Evolutionary conservation across 2,888 invertebrate genomes (phyloP).

Genomic region (Trichacis sp.): DNA sequence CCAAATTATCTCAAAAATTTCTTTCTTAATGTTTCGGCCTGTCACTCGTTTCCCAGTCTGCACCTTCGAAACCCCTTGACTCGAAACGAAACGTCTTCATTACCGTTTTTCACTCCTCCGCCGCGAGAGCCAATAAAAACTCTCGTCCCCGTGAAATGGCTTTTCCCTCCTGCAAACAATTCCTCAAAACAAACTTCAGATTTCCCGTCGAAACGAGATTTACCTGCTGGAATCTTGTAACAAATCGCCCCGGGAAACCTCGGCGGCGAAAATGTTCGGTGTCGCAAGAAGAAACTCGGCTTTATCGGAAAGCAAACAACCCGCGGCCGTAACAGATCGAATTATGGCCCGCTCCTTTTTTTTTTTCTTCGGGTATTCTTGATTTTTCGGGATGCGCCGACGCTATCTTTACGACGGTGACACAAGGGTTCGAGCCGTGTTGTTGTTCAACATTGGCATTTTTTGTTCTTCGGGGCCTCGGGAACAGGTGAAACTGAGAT

Average conservation of each 20-base stretch:
- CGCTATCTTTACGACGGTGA: conserved; percentile 38
- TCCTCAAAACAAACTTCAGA: background rate
- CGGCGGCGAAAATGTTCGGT: background rate
- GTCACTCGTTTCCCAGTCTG: conserved; percentile 12
- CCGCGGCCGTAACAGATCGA: conserved; percentile 17
- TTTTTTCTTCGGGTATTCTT: conserved; percentile 13
- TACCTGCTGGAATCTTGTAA: background rate
- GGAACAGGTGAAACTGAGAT: conserved; percentile 37
- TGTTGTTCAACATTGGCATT: conserved; percentile 30
- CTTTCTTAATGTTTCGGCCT: conserved; percentile 10
- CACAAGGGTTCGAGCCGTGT: conserved; percentile 28
- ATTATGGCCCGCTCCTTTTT: conserved; percentile 15
- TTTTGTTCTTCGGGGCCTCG: conserved; percentile 20
- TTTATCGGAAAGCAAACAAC: conserved; percentile 20
- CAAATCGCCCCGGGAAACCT: background rate
- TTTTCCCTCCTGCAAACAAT: background rate
- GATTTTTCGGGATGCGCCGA: conserved; percentile 4
- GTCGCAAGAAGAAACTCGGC: conserved; percentile 9
- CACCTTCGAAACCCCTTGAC: conserved; percentile 8
- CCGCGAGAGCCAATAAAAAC: background rate
- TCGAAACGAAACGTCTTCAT: conserved; percentile 6
- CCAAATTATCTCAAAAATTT: no score
- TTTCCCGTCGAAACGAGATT: background rate
- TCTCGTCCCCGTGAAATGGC: background rate
- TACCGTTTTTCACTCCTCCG: background rate